A percentile compares a stretch with the other conserved stretches of the same genome.
phyloP scores from a whole-genome alignment of 2,888 invertebrate genomes.

The Drosophila nigritarsus region DNA sequence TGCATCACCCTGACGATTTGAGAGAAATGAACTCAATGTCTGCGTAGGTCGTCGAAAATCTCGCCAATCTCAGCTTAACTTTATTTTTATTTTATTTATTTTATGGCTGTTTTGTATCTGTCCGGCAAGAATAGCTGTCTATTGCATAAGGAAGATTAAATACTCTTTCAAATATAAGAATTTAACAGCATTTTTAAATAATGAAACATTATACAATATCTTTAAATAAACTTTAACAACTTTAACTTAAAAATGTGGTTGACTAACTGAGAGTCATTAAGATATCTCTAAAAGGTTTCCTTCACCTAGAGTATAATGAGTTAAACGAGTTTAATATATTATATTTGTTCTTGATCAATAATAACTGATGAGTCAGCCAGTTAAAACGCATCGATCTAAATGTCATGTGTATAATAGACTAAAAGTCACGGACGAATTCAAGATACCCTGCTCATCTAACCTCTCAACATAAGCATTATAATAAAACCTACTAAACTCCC shows the following conservation, averaged over 20 bases:
- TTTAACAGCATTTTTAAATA: background rate
- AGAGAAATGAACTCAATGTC: constrained; percentile 16
- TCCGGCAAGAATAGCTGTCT: constrained; percentile 5
- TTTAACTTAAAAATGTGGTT: background rate
- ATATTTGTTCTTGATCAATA: constrained; percentile 23
- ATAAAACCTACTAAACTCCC: background rate
- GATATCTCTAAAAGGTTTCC: background rate
- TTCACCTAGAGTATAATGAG: background rate
- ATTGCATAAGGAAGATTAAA: background rate
- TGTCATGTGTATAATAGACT: background rate
- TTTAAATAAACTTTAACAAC: background rate
- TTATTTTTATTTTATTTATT: constrained; percentile 47
- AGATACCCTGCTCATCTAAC: background rate
- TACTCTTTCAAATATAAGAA: background rate
- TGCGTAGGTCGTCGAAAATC: constrained; percentile 58
- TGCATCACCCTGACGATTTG: constrained; percentile 52
- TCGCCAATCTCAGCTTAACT: constrained; percentile 35
- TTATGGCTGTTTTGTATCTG: constrained; percentile 24
- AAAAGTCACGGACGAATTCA: background rate
- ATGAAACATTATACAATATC: background rate
- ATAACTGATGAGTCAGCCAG: constrained; percentile 21
- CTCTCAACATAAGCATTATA: background rate
- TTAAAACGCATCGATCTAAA: constrained; percentile 2
- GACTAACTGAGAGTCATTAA: background rate
- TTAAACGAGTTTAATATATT: background rate